Percentiles rank a stretch among this genome's conserved stretches.
These are phyloP conservation scores for Coracopsis vasa DNA, from an alignment of 2,113 vertebrate genomes.

Conservation along the genomic window DNA sequence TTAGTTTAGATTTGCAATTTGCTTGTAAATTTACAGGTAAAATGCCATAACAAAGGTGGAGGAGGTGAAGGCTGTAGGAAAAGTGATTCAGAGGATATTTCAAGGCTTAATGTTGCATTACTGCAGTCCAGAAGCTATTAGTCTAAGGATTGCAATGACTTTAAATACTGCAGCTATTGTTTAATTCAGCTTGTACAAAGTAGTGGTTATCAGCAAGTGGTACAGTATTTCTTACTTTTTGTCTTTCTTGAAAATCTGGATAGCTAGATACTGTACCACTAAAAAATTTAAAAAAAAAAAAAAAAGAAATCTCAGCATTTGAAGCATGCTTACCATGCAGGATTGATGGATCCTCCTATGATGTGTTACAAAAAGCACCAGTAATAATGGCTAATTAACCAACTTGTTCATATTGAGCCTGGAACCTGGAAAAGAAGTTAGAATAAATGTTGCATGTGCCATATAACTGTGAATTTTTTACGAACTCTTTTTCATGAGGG, in stretches of 20 bases:
- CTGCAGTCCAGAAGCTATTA: neutral
- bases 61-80: neutral
- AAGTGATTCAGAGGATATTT: neutral
- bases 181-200: neutral
- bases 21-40: neutral
- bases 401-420: neutral
- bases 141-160: neutral
- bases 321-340: neutral
- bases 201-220: neutral
- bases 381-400: neutral
- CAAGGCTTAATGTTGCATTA: neutral
- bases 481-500: neutral
- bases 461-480: neutral
- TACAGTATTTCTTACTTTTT: neutral
- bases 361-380: neutral
- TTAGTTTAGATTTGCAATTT: neutral
- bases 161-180: neutral
- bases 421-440: neutral
- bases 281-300: neutral
- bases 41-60: neutral
- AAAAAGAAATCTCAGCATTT: too few species aligned
- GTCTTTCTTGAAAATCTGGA: neutral
- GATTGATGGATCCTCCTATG: neutral
- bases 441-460: neutral
- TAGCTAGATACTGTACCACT: neutral